Conservation (phyloP, 2,797 vertebrate species). For the Melopsittacus undulatus region DNA sequence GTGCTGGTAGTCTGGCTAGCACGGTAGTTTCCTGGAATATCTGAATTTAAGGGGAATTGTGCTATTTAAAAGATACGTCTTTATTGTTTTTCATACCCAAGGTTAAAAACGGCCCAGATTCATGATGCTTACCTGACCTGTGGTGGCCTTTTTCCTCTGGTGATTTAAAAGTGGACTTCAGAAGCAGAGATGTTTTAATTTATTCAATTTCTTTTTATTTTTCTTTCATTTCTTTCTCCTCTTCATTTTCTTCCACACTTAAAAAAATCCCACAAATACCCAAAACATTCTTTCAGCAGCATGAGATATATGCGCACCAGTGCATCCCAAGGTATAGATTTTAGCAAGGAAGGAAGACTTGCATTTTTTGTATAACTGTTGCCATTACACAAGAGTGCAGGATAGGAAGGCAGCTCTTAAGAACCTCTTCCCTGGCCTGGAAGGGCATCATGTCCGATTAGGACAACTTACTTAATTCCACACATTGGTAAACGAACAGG, state of each 20-base stretch:
- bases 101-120: neutral
- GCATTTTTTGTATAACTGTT: neutral
- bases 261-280: neutral
- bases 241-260: neutral
- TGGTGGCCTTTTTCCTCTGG: neutral
- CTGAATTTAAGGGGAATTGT: neutral
- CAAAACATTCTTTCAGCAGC: neutral
- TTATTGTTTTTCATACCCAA: neutral
- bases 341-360: neutral
- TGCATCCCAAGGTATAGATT: neutral
- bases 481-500: neutral
- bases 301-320: neutral
- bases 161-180: neutral
- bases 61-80: neutral
- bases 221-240: fast-evolving
- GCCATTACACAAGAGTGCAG: neutral
- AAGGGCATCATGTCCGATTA: neutral
- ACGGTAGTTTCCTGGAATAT: neutral
- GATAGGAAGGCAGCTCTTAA: neutral
- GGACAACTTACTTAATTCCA: neutral
- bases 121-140: neutral
- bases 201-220: neutral
- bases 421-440: neutral
- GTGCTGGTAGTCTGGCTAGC: neutral
- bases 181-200: neutral